Conservation (phyloP, 2,797 vertebrate genomes). For the Typhlichthys eigenmanni region DNA sequence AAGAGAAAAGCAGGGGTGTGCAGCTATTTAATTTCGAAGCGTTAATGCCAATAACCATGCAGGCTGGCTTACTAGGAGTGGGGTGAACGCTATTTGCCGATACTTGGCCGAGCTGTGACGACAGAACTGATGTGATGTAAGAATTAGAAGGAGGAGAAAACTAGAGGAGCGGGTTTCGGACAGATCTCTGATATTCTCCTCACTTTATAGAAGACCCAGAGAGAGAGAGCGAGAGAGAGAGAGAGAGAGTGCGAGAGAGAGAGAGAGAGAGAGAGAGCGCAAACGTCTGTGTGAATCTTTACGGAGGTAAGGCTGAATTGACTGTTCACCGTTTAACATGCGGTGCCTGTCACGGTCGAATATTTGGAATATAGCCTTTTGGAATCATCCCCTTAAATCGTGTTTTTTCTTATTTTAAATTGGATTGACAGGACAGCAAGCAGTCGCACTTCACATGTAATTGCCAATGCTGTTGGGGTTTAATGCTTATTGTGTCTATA, state of each 20-base stretch:
- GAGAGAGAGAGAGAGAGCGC: conserved; percentile 58
- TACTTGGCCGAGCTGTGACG: conserved; percentile 74
- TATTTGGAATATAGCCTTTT: no score
- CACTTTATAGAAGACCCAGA: conserved; percentile 67
- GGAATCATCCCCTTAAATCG: no score
- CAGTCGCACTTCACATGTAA: no score
- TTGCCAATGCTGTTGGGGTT: no score
- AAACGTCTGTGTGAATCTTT: no score
- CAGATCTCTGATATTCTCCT: conserved; percentile 62
- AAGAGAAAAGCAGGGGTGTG: conserved; percentile 35
- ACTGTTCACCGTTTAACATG: no score
- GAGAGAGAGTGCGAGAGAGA: conserved; percentile 44
- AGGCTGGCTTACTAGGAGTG: conserved; percentile 25
- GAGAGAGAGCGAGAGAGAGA: conserved; percentile 52
- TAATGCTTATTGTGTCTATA: no score
- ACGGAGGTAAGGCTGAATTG: no score
- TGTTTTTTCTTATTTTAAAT: no score
- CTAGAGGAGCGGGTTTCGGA: conserved; percentile 26
- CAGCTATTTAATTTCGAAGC: conserved; percentile 56
- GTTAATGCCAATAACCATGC: conserved; percentile 52
- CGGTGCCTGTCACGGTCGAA: no score
- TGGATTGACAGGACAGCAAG: no score
- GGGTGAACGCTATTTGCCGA: conserved; percentile 55
- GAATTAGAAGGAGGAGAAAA: conserved; percentile 52
- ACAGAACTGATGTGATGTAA: conserved; percentile 75